These are phyloP conservation scores for Pelobates fuscus DNA, from an alignment of 2,113 vertebrate genomes.

Conservation along the genomic window DNA sequence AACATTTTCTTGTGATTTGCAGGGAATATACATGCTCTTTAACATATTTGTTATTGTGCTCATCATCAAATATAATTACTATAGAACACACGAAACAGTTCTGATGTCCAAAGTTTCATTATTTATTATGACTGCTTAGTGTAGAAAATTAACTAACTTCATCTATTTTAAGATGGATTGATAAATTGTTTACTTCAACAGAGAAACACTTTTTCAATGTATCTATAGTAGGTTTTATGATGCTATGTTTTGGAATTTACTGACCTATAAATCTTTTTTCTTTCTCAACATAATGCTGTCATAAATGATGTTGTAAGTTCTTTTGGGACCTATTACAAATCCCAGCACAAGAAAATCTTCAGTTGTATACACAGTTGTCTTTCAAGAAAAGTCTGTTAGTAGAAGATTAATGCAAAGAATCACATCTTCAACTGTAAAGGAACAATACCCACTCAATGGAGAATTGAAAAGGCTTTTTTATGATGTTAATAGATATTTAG, in stretches of 20 bases:
- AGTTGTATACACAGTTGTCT: background rate
- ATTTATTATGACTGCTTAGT: no score
- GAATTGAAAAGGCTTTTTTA: background rate
- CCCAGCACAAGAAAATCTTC: constrained; percentile 3
- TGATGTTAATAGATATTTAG: background rate
- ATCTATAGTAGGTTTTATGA: constrained; percentile 8
- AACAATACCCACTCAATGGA: background rate
- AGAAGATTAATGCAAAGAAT: constrained; percentile 10
- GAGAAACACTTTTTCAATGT: background rate
- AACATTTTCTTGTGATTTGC: no score
- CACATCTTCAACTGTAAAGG: background rate
- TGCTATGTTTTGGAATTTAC: constrained; percentile 16
- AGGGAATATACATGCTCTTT: no score
- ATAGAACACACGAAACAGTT: no score
- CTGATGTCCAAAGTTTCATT: no score
- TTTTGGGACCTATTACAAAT: constrained; percentile 23
- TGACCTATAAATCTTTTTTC: constrained; percentile 24
- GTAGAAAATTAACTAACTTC: no score
- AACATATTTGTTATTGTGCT: no score
- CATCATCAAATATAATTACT: no score
- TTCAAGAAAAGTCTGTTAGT: background rate
- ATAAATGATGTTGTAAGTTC: constrained; percentile 7
- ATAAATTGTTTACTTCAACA: no score
- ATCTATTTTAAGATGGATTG: no score
- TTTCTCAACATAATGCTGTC: background rate